Evolutionary conservation across 2,113 vertebrate species (phyloP), one percentile per base, ranked within the genome.

Genomic region (Fregata magnificens): DNA sequence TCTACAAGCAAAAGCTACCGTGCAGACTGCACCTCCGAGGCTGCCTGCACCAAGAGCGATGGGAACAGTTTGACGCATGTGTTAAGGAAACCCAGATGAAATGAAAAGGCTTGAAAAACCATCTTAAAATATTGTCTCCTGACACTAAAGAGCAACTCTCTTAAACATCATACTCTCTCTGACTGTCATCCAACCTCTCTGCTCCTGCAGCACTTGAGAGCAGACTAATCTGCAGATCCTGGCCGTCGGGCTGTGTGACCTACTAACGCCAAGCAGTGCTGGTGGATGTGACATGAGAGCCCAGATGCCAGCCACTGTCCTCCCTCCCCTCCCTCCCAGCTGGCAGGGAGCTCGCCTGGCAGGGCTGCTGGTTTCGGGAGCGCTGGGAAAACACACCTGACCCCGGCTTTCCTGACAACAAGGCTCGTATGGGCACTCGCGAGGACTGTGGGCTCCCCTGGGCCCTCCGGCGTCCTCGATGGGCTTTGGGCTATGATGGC

Each of bases 361-460:
- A 4, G 52, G 26, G 67, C 62, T 88, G 21, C 52, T 53, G 36
- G 9, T 28, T 67, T 70, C 3, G 7, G n/a, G 70, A 74, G 55
- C 0, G 0, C 82, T 85, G 3, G 0, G 74, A n/a, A 66, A 93
- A 45, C 36, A n/a, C 2, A 4, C 6, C 47, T 86, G 34, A 42
- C 55, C 38, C 34, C 3, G 1, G 25, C 62, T 69, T 38, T 86
- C 62, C 40, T 5, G 2, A 20, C 31, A 38, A 20, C 6, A 1
- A 26, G 19, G 47, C 59, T 84, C 5, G 0, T n/a, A 7, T 8
- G 20, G 55, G 47, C 7, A 8, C 58, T 52, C 0, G 0, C 2
- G 2, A 47, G 42, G 24, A 42, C 34, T 5, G 4, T 3, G 34
- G 18, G 11, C 8, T 40, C 21, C 77, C 45, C 16, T 73, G 59